A percentile compares a stretch with the other conserved stretches of the same genome.
Evolutionary conservation across 2,113 vertebrate genomes (phyloP).

Genomic region (Pseudopodoces humilis): DNA sequence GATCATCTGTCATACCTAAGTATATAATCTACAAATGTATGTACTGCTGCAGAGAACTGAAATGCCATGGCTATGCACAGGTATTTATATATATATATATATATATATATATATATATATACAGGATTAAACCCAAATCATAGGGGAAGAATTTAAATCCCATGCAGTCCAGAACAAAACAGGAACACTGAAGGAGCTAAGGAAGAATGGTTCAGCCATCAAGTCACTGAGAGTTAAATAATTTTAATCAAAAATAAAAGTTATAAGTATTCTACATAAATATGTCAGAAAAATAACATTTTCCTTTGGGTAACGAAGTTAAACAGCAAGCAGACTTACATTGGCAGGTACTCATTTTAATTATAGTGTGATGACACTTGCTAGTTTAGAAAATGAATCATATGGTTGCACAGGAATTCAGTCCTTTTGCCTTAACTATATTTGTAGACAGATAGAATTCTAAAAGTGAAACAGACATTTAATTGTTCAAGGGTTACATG

Average conservation of each 20-base stretch:
- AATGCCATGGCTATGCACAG: neutral
- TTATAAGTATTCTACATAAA: neutral
- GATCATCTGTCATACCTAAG: neutral
- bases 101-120: neutral
- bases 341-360: constrained; percentile 68
- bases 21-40: neutral
- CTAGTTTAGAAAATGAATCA: constrained; percentile 61
- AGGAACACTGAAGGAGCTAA: neutral
- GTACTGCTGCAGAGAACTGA: neutral
- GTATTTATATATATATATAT: neutral
- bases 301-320: constrained; percentile 11
- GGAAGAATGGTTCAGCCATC: neutral
- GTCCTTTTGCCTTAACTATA: constrained; percentile 15
- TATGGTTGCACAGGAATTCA: constrained; percentile 52
- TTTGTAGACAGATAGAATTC: constrained; percentile 27
- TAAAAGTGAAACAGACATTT: constrained; percentile 39
- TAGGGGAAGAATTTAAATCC: neutral
- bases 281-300: neutral
- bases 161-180: neutral
- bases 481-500: constrained; percentile 26
- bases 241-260: neutral
- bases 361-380: constrained; percentile 63
- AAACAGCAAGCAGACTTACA: constrained; percentile 32
- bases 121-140: neutral
- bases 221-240: neutral